phyloP scores from a whole-genome alignment of 2,888 invertebrate genomes.

The Geophilus truncorum region DNA sequence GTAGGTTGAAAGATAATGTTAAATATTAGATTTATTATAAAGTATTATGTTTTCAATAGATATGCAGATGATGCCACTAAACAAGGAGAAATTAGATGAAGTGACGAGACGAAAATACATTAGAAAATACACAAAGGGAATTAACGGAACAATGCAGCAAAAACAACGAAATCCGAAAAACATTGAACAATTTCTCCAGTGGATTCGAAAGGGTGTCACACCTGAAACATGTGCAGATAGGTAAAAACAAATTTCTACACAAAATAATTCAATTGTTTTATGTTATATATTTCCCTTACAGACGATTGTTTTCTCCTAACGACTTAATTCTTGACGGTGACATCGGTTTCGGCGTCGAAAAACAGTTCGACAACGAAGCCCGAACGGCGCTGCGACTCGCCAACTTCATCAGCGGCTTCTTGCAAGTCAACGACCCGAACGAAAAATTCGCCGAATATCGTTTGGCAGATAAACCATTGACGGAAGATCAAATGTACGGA shows the following conservation, averaged over 20 bases:
- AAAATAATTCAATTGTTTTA: too few species aligned
- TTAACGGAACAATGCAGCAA: background rate
- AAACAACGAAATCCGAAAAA: background rate
- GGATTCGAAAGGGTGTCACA: background rate
- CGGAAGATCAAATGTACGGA: constrained; percentile 94
- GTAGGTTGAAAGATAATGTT: constrained; percentile 53
- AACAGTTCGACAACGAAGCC: constrained; percentile 90
- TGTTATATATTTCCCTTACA: background rate
- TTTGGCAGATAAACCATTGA: constrained; percentile 78
- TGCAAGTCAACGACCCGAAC: constrained; percentile 64
- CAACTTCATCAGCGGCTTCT: constrained; percentile 90
- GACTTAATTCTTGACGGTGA: constrained; percentile 79
- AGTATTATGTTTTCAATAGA: constrained; percentile 54
- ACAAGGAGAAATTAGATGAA: constrained; percentile 70
- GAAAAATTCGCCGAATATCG: constrained; percentile 86
- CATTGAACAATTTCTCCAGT: background rate
- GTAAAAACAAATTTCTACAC: background rate
- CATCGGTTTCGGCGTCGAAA: constrained; percentile 75
- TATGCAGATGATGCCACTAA: constrained; percentile 76
- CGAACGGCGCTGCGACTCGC: constrained; percentile 93
- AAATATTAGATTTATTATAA: too few species aligned
- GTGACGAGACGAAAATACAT: constrained; percentile 67
- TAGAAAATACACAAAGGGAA: constrained; percentile 61
- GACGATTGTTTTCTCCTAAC: constrained; percentile 43
- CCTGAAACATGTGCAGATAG: background rate